A percentile compares a stretch with the other conserved stretches of the same genome.
Conservation (phyloP, 92 coral and sea anemone genomes). For the Zoanthus sociatus region DNA sequence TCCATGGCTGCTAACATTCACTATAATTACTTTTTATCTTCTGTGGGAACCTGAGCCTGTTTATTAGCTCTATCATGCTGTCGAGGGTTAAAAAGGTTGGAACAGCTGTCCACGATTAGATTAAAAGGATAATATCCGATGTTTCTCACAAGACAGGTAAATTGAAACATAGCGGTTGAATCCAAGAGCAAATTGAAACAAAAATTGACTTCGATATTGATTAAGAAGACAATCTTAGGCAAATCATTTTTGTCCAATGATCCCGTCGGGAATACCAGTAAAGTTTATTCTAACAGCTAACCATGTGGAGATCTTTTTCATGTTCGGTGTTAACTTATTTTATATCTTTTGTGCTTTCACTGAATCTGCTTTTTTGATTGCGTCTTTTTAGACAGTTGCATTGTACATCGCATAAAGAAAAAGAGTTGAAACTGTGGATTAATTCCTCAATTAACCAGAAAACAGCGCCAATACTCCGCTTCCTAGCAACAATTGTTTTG, state of each 20-base stretch:
- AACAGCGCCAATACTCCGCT: not conserved
- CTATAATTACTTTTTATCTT: no score
- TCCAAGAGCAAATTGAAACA: no score
- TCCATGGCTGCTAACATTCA: no score
- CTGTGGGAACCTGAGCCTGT: no score
- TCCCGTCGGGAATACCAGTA: not conserved
- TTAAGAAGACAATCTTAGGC: no score
- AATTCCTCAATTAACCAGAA: conserved; percentile 1
- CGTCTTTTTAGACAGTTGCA: not conserved
- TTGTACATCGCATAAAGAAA: not conserved
- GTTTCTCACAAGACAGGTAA: no score
- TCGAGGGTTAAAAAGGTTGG: no score
- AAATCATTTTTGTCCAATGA: not conserved
- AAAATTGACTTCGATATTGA: no score
- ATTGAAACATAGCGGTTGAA: no score
- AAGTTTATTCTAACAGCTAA: not conserved
- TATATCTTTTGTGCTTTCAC: not conserved
- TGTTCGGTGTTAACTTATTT: not conserved
- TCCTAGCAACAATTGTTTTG: not conserved
- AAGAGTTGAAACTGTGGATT: not conserved
- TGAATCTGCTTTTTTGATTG: not conserved
- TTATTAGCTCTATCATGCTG: no score
- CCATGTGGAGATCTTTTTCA: not conserved
- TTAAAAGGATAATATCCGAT: no score
- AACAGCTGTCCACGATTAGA: no score